Evolutionary conservation across 1,140 invertebrate genomes (phyloP).

Genomic region (Conus ventricosus): DNA sequence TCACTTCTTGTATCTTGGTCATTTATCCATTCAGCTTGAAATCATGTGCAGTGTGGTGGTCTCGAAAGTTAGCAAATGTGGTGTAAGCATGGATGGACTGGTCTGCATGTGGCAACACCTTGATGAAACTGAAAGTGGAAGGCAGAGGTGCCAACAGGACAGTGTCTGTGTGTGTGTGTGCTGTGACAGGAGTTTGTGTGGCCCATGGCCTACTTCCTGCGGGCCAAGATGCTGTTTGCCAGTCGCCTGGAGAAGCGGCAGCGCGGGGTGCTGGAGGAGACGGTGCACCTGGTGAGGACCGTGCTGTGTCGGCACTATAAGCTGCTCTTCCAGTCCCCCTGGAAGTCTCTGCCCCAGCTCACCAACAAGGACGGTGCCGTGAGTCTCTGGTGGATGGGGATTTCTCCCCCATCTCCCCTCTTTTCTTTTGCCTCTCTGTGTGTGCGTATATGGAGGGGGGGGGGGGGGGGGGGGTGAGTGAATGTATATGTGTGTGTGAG

Average conservation of each 20-base stretch:
- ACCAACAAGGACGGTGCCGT: slow-evolving; percentile 91
- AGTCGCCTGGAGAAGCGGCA: slow-evolving; percentile 77
- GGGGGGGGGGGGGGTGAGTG: too few relatives aligned
- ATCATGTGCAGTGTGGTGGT: too few relatives aligned
- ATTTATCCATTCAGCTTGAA: too few relatives aligned
- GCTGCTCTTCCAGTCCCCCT: slow-evolving; percentile 82
- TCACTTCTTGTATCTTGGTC: too few relatives aligned
- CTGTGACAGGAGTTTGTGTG: slow-evolving; percentile 94
- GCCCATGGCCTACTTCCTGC: slow-evolving; percentile 94
- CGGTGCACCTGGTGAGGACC: slow-evolving; percentile 82
- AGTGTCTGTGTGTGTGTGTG: not conserved
- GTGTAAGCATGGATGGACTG: too few relatives aligned
- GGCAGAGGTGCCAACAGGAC: too few relatives aligned
- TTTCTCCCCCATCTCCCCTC: not conserved
- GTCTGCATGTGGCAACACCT: too few relatives aligned
- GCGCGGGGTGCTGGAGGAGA: slow-evolving; percentile 79
- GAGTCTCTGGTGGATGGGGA: slow-evolving; percentile 13
- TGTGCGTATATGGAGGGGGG: not conserved
- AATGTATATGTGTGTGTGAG: not conserved
- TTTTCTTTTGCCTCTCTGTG: not conserved
- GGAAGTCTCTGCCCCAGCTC: slow-evolving; percentile 96
- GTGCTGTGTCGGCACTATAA: slow-evolving; percentile 85
- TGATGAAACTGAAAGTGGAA: too few relatives aligned
- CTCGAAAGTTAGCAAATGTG: too few relatives aligned
- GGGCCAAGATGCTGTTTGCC: slow-evolving; percentile 90